These are phyloP conservation scores for Coranthus polyacanthus DNA, from an alignment of 2,797 vertebrate genomes.

Conservation along the genomic window DNA sequence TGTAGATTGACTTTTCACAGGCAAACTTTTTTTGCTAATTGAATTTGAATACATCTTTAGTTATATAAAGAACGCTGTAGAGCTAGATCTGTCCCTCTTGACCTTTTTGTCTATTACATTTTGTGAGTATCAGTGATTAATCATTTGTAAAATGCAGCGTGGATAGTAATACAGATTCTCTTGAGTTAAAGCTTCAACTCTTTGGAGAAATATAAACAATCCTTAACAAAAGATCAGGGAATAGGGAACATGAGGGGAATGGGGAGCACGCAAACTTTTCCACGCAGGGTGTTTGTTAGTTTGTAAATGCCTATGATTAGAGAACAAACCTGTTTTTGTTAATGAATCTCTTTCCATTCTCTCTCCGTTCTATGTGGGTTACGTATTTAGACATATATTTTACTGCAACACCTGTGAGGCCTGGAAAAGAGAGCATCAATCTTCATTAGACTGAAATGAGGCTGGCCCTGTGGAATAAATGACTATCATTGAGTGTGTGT, in stretches of 20 bases:
- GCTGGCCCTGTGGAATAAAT: conserved; percentile 84
- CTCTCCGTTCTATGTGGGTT: conserved; percentile 73
- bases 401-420: conserved; percentile 80
- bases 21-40: conserved; percentile 13
- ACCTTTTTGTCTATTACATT: background rate
- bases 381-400: conserved; percentile 76
- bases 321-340: conserved; percentile 30
- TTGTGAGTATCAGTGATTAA: too few species aligned
- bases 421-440: conserved; percentile 78
- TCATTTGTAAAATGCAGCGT: too few species aligned
- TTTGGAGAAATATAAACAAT: too few species aligned
- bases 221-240: too few species aligned
- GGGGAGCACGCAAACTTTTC: background rate
- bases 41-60: background rate
- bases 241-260: too few species aligned
- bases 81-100: background rate
- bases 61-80: background rate
- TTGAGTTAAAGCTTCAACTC: too few species aligned
- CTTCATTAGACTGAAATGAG: conserved; percentile 86
- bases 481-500: conserved; percentile 69
- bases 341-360: conserved; percentile 28
- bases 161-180: too few species aligned
- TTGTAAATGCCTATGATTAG: conserved; percentile 33
- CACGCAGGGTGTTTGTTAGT: conserved; percentile 8
- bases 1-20: conserved; percentile 25